phyloP scores from a whole-genome alignment of 1,140 invertebrate species.

The Cryptotermes secundus region DNA sequence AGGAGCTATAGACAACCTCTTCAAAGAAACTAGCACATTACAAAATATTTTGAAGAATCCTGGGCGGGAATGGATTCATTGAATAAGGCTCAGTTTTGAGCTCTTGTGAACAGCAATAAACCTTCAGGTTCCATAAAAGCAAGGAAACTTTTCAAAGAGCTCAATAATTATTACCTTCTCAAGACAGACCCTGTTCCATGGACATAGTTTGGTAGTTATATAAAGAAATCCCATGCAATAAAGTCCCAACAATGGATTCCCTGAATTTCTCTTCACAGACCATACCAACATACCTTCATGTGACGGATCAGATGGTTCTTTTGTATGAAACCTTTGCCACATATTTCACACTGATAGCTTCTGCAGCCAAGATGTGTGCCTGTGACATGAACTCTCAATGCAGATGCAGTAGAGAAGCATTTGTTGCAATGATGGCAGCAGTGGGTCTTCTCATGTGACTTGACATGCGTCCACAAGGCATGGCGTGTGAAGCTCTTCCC shows the following conservation, averaged over 20 bases:
- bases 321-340: conserved; percentile 37
- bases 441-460: conserved; percentile 33
- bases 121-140: no score
- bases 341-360: conserved; percentile 33
- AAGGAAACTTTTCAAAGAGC: no score
- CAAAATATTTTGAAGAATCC: no score
- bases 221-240: no score
- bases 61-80: no score
- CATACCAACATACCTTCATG: conserved; percentile 34
- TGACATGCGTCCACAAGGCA: conserved; percentile 36
- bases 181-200: not conserved
- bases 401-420: conserved; percentile 27
- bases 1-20: not conserved
- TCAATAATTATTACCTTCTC: no score
- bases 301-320: conserved; percentile 39
- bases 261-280: no score
- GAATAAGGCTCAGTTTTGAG: no score
- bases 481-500: conserved; percentile 39
- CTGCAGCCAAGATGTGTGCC: conserved; percentile 32
- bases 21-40: no score
- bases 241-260: no score
- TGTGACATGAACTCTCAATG: conserved; percentile 28
- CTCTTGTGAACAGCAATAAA: no score
- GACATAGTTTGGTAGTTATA: no score
- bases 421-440: conserved; percentile 32